These are phyloP conservation scores for Staurois parvus DNA, from an alignment of 2,797 vertebrate species.

Conservation along the genomic window DNA sequence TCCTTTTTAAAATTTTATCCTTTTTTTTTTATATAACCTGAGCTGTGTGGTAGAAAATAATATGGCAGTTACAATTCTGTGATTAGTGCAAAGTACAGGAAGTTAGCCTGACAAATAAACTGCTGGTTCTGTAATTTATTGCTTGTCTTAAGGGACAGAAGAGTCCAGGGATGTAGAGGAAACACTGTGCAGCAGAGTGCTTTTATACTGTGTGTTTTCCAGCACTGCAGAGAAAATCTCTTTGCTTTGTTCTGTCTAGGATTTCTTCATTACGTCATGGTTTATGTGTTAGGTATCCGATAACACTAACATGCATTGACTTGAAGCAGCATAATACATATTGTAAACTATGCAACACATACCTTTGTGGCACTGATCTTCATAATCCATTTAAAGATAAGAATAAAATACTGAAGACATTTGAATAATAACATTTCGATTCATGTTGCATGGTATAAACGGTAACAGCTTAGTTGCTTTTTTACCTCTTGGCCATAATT, in stretches of 20 bases:
- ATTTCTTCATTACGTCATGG: background rate
- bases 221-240: slow-evolving; percentile 5
- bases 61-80: slow-evolving; percentile 63
- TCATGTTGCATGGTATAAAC: background rate
- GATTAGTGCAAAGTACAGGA: slow-evolving; percentile 68
- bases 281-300: background rate
- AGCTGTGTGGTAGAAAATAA: slow-evolving; percentile 29
- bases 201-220: slow-evolving; percentile 47
- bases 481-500: background rate
- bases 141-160: slow-evolving; percentile 66
- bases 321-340: background rate
- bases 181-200: slow-evolving; percentile 28
- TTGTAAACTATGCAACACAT: background rate
- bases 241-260: slow-evolving; percentile 11
- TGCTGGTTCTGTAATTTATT: slow-evolving; percentile 64
- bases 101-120: slow-evolving; percentile 61
- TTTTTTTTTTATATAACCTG: slow-evolving; percentile 45
- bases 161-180: slow-evolving; percentile 56
- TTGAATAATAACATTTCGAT: background rate
- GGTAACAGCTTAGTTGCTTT: background rate
- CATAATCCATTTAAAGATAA: background rate
- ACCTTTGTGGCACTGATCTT: background rate
- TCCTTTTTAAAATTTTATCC: slow-evolving; percentile 34
- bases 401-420: background rate
- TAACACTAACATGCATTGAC: background rate